Evolutionary conservation across 2,113 vertebrate species (phyloP).

Genomic region (Misgurnus anguillicaudatus): DNA sequence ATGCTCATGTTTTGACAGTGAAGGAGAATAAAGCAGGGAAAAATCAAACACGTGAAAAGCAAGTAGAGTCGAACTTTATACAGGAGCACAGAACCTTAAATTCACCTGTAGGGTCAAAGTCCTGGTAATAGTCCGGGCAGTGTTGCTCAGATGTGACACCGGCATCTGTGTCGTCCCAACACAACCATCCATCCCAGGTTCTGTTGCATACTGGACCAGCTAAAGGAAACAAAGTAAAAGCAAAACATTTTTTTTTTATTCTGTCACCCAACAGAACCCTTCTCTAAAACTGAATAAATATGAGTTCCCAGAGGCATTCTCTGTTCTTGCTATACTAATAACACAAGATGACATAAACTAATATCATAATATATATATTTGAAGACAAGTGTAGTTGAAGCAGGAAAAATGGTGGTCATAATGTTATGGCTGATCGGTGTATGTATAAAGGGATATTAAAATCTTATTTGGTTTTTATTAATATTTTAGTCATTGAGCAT

Average conservation of each 20-base stretch:
- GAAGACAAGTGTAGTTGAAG: no score
- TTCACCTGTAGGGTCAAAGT: constrained; percentile 94
- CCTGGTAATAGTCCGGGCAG: constrained; percentile 95
- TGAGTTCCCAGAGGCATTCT: constrained; percentile 11
- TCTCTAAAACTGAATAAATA: constrained; percentile 3
- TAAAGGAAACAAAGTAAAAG: not conserved
- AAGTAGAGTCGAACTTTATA: not conserved
- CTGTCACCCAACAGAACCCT: not conserved
- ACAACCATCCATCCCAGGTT: constrained; percentile 98
- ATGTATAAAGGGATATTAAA: constrained; percentile 26
- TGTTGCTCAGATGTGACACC: constrained; percentile 83
- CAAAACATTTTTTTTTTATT: not conserved
- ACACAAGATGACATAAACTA: constrained; percentile 21
- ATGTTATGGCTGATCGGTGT: not conserved
- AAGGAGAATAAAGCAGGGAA: not conserved
- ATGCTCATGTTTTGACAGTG: not conserved
- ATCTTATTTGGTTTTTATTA: not conserved
- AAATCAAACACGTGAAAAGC: not conserved
- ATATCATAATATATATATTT: not conserved
- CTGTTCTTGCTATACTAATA: constrained; percentile 28
- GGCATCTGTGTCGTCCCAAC: constrained; percentile 86
- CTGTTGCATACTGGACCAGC: constrained; percentile 85
- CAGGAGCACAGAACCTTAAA: not conserved
- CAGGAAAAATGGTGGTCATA: no score
- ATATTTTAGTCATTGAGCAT: not conserved